Base-by-base conservation (phyloP, 2,888 invertebrate genomes). In the Agrochola litura region DNA sequence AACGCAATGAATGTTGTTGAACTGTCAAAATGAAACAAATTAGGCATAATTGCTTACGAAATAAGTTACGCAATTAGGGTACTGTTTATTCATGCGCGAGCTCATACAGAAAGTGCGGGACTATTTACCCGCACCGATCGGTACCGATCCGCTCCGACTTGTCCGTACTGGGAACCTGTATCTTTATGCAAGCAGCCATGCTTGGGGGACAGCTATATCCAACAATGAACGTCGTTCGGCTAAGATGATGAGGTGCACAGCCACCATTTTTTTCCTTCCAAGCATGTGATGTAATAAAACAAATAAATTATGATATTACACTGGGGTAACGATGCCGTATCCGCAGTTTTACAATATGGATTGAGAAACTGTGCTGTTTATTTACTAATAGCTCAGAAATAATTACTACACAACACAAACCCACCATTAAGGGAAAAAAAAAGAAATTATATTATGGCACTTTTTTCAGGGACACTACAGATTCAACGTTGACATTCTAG, bases 391-490 rank as follows among this genome's bases (percentile, higher is more conserved):
- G 25, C 25, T 49, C 19, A 12, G 19, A 66, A 46, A 25, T 46
- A n/a, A 9, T 64, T 19, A 46, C 49, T 14, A 22, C 14, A 30
- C 8, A 12, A 49, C 12, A 66, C 22, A 52, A 52, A 37, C 3
- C 19, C 71, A 22, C 19, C 12, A n/a, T 1, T 9, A 52, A n/a
- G n/a, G n/a, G n/a, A n/a, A n/a, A n/a, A n/a, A n/a, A n/a, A n/a
- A n/a, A n/a, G n/a, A n/a, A n/a, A n/a, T n/a, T n/a, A n/a, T 12
- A 1, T 74, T 6, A 19, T 19, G 4, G 8, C 0, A 14, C 19
- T 41, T 72, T 60, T 83, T 81, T 4, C 87, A 88, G 87, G 87
- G 88, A 41, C 78, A 79, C 73, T 88, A 88, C 72, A 78, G 25
- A 43, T 77, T 67, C 49, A 70, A 54, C 22, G 2, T 88, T 0